phyloP scores from a whole-genome alignment of 2,113 vertebrate species.

The Polypterus bichir region DNA sequence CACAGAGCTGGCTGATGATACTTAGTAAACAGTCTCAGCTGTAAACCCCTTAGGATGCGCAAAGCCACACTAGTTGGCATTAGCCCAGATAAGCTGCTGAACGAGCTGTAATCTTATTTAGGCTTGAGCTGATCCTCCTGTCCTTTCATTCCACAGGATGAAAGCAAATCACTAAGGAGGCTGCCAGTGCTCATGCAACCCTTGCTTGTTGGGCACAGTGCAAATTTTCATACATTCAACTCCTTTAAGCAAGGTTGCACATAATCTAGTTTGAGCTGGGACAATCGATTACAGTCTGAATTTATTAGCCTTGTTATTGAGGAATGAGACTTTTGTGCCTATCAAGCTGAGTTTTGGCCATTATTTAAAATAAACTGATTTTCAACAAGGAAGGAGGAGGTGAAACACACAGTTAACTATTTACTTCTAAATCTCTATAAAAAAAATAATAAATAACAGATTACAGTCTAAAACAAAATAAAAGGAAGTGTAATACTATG shows the following conservation, averaged over 20 bases:
- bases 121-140: constrained; percentile 94
- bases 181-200: constrained; percentile 51
- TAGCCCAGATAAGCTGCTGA: constrained; percentile 96
- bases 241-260: constrained; percentile 87
- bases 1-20: constrained; percentile 72
- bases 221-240: constrained; percentile 61
- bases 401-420: not conserved
- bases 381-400: too few relatives aligned
- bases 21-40: constrained; percentile 75
- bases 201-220: constrained; percentile 48
- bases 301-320: constrained; percentile 85
- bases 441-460: constrained; percentile 1
- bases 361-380: too few relatives aligned
- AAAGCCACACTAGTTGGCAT: constrained; percentile 93
- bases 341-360: constrained; percentile 49
- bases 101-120: constrained; percentile 99
- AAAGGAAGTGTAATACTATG: constrained; percentile 4
- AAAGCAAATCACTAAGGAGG: constrained; percentile 68
- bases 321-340: constrained; percentile 57
- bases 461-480: constrained; percentile 8
- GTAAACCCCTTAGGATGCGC: constrained; percentile 73
- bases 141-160: constrained; percentile 78
- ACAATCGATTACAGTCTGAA: constrained; percentile 94
- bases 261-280: constrained; percentile 85
- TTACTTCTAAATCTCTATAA: too few relatives aligned